Base-by-base conservation (phyloP, 1,140 invertebrate genomes). In the Eciton burchellii region DNA sequence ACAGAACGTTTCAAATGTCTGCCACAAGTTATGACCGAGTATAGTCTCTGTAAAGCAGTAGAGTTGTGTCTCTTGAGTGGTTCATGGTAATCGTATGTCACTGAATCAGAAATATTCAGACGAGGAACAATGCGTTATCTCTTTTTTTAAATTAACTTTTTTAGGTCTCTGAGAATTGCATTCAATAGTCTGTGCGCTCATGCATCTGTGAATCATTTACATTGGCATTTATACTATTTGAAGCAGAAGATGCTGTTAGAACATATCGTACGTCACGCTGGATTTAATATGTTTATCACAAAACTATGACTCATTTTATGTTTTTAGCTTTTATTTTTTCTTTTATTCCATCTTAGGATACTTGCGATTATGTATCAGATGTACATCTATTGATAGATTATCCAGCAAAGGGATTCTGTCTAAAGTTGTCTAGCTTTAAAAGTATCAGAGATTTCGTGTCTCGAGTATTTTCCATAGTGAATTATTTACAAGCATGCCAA, bases 161-260 rank as follows among this genome's bases (percentile, higher is more conserved):
- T 83, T 85, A 92, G 91, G 68, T 91, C 94, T 89, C 92, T 97
- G 9, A 94, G 96, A 73, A 92, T 97, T 56, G 95, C 95, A 43
- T 97, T 97, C 89, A 98, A 98, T 93, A 96, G 97, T 90, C 92
- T 97, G 26, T 96, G 97, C 93, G 97, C 95, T 21, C 95, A 95
- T 92, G 97, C 97, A 54, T 97, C 97, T 41, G 96, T 98, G 0
- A 98, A 98, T 93, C 97, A 98, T 93, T 94, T 96, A 47, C 97
- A 98, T 90, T 96, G 96, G 90, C 97, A 98, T 93, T 89, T 96
- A 0, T 97, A 97, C 90, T 96, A 97, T 88, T 92, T 97, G 52
- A 93, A 95, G 43, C 90, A 95, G 52, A 92, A 93, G 62, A 94
- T 97, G 84, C 94, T 95, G 70, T 92, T 97, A 9, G 97, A 97